Base-by-base conservation (phyloP, 2,888 invertebrate species). In the Plutella xylostella region DNA sequence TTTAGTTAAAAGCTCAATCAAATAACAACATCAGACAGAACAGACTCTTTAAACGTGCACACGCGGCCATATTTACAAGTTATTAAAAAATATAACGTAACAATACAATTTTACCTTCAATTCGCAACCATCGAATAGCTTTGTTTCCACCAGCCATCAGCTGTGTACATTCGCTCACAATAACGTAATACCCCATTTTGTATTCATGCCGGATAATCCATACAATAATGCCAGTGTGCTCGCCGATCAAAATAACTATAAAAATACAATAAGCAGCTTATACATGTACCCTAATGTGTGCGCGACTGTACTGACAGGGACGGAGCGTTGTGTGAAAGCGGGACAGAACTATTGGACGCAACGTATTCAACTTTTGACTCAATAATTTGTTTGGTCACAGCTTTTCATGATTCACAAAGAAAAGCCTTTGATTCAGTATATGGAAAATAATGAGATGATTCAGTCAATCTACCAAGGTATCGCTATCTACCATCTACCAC, bases 191-290 rank as follows among this genome's bases (percentile, higher is more conserved):
- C 70, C 67, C 65, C 63, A 72, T 71, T 73, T 62, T 63, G 63
- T 75, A 77, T 77, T 76, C 76, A 74, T 73, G 62, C 62, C 57
- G 71, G 75, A 76, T 76, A 72, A 72, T 73, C 72, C 66, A 55
- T 55, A 68, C 68, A 70, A 71, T 72, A 65, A 65, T 68, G 64
- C 64, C 62, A 70, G 71, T 73, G 66, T 73, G 68, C 62, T 55
- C 55, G 56, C 60, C 75, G 73, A 82, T 80, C 79, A 79, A 79
- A 82, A 82, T 82, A 82, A 79, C 79, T 79, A 80, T 80, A 80
- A 82, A 82, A 79, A 75, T 78, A 82, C 79, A 80, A 79, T 80
- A 76, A 79, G 78, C 71, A 72, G 79, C 78, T 77, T 79, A 78
- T 66, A 61, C 72, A 61, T 77, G 78, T 78, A 72, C 66, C 70